phyloP scores from a whole-genome alignment of 1,140 invertebrate genomes.

The Aphelinus atriplicis region DNA sequence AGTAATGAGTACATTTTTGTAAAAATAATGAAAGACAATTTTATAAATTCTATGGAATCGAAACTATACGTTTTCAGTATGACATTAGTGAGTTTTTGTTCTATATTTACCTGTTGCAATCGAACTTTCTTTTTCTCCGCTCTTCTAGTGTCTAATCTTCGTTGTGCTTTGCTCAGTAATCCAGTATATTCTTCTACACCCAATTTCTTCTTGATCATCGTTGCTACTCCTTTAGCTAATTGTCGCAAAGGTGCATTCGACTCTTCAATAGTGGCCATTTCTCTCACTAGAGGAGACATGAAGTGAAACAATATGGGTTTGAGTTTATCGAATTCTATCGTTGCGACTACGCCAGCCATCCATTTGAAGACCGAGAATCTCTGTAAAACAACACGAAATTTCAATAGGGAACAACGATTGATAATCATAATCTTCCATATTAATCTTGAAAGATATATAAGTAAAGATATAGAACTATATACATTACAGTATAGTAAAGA shows the following conservation, averaged over 20 bases:
- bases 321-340: slow-evolving; percentile 69
- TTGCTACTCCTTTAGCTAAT: slow-evolving; percentile 74
- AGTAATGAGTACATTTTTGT: neutral
- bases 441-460: neutral
- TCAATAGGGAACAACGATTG: too few relatives aligned
- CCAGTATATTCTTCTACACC: slow-evolving; percentile 73
- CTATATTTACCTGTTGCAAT: slow-evolving; percentile 64
- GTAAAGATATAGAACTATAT: too few relatives aligned
- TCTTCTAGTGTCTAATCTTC: slow-evolving; percentile 70
- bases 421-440: too few relatives aligned
- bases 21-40: neutral
- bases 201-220: slow-evolving; percentile 73
- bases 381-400: slow-evolving; percentile 58
- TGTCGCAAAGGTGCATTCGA: slow-evolving; percentile 68
- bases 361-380: slow-evolving; percentile 77
- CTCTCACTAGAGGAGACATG: slow-evolving; percentile 75
- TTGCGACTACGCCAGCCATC: slow-evolving; percentile 73
- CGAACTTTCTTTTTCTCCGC: slow-evolving; percentile 74
- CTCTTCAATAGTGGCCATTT: slow-evolving; percentile 71
- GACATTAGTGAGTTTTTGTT: too few relatives aligned
- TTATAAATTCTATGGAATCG: too few relatives aligned
- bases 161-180: slow-evolving; percentile 69
- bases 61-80: too few relatives aligned
- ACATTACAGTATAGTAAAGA: too few relatives aligned
- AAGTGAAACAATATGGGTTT: slow-evolving; percentile 68